phyloP scores from a whole-genome alignment of 2,888 invertebrate genomes.

The Eupeodes luniger region DNA sequence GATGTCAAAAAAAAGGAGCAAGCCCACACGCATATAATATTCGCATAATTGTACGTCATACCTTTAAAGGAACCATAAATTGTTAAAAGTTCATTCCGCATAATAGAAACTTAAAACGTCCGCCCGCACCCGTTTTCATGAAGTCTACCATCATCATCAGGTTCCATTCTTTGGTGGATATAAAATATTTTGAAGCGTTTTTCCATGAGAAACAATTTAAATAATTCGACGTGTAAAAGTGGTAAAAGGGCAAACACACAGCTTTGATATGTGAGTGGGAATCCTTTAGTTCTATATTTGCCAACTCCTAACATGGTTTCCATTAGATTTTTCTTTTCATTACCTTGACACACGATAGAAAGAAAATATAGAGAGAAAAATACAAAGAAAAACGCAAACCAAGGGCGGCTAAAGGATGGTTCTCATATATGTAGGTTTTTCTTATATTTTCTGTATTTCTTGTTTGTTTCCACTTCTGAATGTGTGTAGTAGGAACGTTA shows the following conservation, averaged over 20 bases:
- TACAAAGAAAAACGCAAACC: conserved; percentile 3
- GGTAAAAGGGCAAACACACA: conserved; percentile 47
- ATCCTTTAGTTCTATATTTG: conserved; percentile 47
- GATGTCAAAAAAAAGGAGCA: not conserved
- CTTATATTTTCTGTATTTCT: conserved; percentile 6
- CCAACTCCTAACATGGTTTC: conserved; percentile 62
- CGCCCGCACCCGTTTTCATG: not conserved
- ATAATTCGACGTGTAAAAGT: conserved; percentile 48
- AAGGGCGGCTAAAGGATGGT: conserved; percentile 3
- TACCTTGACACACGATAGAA: conserved; percentile 56
- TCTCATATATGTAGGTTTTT: not conserved
- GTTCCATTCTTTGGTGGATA: not conserved
- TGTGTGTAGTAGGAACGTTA: not conserved
- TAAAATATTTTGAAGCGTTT: not conserved
- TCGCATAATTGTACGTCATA: not conserved
- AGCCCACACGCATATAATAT: not conserved
- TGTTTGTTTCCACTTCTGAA: not conserved
- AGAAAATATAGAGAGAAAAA: not conserved
- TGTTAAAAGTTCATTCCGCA: conserved; percentile 1
- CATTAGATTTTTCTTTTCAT: conserved; percentile 46
- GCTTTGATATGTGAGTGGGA: conserved; percentile 21
- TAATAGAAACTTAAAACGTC: not conserved
- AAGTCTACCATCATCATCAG: not conserved
- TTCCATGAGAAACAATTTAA: conserved; percentile 43
- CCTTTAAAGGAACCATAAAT: not conserved